Base-by-base conservation (phyloP, 2,797 vertebrate genomes). In the Dromococcyx pavoninus region DNA sequence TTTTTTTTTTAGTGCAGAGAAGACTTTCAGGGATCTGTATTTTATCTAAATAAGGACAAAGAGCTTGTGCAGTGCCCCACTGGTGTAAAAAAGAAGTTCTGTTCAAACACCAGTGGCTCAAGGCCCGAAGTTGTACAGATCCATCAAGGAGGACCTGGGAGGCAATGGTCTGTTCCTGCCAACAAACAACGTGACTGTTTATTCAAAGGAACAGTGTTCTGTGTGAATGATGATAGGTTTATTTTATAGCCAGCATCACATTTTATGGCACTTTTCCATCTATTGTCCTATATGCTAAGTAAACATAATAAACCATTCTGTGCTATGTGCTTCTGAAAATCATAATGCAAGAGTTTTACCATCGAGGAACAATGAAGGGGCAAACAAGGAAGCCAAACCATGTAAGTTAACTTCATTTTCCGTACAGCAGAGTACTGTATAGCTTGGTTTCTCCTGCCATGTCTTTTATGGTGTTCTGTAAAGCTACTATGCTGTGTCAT, bases 231-330 rank as follows among this genome's bases (percentile, higher is more conserved):
- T 79, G 86, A 79, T 80, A 93, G 74, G 94, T 94, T 95, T 96
- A 86, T 94, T 96, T 85, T 91, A 80, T 80, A 93, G 92, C 57
- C 89, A 87, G 93, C 88, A 32, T 96, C 95, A 95, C 80, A 91
- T 94, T 95, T 93, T 71, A 87, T 96, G 96, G 95, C 90, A 0
- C 15, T 91, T 93, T 87, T 96, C 96, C 95, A 96, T 94, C 95
- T 96, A 95, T 96, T 96, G 95, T 96, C 88, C 95, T 46, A 95
- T 96, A 95, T 77, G 90, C 61, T 96, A 94, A 97, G 88, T 51
- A 96, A 96, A 97, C 91, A 91, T 17, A 74, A 75, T 89, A 97
- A 97, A 96, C 80, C 32, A 27, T 85, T 85, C 77, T 82, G 80
- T 43, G 37, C 81, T 91, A 58, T 93, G 83, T 71, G 93, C 95